Conservation (phyloP, 2,797 vertebrate genomes). For the Enteromius afrohamiltoni region DNA sequence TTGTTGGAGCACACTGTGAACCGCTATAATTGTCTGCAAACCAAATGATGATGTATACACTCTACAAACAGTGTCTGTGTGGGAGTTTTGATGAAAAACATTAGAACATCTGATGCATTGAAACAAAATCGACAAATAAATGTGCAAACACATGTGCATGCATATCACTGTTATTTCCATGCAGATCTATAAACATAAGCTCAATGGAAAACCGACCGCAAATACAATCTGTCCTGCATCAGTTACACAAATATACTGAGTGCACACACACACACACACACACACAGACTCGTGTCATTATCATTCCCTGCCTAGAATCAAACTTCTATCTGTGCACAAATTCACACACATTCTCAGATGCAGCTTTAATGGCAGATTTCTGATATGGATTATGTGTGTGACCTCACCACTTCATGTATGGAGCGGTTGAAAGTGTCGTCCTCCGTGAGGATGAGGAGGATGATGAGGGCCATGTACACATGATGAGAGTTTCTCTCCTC, state of each 20-base stretch:
- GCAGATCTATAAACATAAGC: slow-evolving; percentile 2
- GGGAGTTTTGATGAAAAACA: neutral
- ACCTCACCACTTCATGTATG: slow-evolving; percentile 95
- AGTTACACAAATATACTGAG: slow-evolving; percentile 6
- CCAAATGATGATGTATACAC: neutral
- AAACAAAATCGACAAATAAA: neutral
- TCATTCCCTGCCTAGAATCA: neutral
- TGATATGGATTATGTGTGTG: neutral
- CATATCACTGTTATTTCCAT: neutral
- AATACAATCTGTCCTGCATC: slow-evolving; percentile 10
- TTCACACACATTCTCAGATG: neutral
- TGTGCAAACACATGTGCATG: neutral
- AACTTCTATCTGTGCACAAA: neutral
- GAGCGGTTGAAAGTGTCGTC: slow-evolving; percentile 97
- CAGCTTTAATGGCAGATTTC: slow-evolving; percentile 27
- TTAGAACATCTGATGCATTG: neutral
- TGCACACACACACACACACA: neutral
- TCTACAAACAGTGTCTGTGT: neutral
- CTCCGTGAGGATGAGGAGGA: slow-evolving; percentile 96
- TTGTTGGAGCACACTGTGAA: neutral
- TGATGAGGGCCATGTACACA: slow-evolving; percentile 98
- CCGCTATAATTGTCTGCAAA: neutral
- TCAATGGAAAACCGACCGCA: neutral
- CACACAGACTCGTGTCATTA: neutral
- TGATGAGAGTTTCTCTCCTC: slow-evolving; percentile 98